A percentile compares a stretch with the other conserved stretches of the same genome.
Conservation (phyloP, 2,113 vertebrate species). For the Corvus moneduloides region DNA sequence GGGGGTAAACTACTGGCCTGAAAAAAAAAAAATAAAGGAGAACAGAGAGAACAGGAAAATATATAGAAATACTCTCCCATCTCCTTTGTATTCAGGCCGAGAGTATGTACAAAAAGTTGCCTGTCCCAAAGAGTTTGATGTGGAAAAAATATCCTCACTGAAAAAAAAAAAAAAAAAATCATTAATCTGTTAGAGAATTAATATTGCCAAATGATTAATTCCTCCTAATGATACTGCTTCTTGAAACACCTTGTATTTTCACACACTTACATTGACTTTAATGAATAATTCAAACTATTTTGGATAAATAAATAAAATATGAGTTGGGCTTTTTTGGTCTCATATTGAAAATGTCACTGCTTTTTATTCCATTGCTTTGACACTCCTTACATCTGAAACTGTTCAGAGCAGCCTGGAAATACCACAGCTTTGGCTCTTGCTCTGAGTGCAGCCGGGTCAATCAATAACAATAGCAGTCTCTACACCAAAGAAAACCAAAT, state of each 20-base stretch:
- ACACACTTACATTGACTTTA: conserved; percentile 50
- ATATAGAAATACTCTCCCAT: background rate
- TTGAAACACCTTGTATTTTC: conserved; percentile 56
- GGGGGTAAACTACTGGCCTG: background rate
- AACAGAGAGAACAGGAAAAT: background rate
- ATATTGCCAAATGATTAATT: conserved; percentile 25
- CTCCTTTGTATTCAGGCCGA: background rate
- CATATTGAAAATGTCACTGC: conserved; percentile 49
- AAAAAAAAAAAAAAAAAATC: background rate
- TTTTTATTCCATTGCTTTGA: conserved; percentile 44
- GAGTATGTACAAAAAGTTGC: background rate
- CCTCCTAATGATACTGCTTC: conserved; percentile 12
- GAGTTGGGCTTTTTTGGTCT: conserved; percentile 40
- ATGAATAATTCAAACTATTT: conserved; percentile 72
- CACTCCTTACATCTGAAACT: background rate
- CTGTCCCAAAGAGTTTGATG: background rate
- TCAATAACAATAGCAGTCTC: background rate
- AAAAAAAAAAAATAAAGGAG: background rate
- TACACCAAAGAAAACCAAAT: conserved; percentile 32
- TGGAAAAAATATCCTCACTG: background rate
- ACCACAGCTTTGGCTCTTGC: conserved; percentile 20
- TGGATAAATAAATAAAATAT: conserved; percentile 74
- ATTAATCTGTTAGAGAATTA: conserved; percentile 27
- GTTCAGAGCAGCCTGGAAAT: conserved; percentile 37
- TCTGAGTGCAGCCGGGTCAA: conserved; percentile 31